Percentiles rank a stretch among this genome's conserved stretches.
These are phyloP conservation scores for Gallirallus australis DNA, from an alignment of 2,797 vertebrate species.

Conservation along the genomic window DNA sequence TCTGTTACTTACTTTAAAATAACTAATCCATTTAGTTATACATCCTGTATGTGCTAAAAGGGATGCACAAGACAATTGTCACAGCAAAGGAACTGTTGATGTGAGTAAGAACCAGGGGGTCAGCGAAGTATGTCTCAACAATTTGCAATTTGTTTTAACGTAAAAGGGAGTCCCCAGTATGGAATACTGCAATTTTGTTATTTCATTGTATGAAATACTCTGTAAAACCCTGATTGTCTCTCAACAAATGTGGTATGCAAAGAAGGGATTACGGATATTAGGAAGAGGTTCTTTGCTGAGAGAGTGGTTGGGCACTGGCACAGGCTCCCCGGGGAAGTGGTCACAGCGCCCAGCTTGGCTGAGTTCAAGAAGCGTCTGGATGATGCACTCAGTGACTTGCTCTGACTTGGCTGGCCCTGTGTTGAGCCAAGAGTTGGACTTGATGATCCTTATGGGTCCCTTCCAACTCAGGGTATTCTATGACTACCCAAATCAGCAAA, in stretches of 20 bases:
- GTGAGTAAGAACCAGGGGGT: neutral
- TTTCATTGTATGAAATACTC: neutral
- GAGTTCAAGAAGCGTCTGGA: too few relatives aligned
- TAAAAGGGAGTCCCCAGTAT: neutral
- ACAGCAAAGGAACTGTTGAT: neutral
- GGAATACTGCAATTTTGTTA: neutral
- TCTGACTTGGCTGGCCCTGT: too few relatives aligned
- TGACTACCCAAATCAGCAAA: neutral
- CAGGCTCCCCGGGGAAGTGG: too few relatives aligned
- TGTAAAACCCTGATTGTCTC: rapidly evolving
- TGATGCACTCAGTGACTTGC: too few relatives aligned
- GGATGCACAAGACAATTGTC: neutral
- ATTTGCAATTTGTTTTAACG: neutral
- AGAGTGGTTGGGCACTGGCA: too few relatives aligned
- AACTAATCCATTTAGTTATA: neutral
- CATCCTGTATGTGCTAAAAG: neutral
- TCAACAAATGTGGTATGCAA: neutral
- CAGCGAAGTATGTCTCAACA: neutral
- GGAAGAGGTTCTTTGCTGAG: too few relatives aligned
- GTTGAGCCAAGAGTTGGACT: too few relatives aligned
- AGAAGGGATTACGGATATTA: neutral
- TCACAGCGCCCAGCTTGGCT: too few relatives aligned
- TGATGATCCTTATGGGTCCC: too few relatives aligned
- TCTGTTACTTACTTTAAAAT: neutral
- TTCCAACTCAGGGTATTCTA: too few relatives aligned